A percentile compares a stretch with the other conserved stretches of the same genome.
These are phyloP conservation scores for Tubulanus polymorphus DNA, from an alignment of 2,888 invertebrate species.

Conservation along the genomic window DNA sequence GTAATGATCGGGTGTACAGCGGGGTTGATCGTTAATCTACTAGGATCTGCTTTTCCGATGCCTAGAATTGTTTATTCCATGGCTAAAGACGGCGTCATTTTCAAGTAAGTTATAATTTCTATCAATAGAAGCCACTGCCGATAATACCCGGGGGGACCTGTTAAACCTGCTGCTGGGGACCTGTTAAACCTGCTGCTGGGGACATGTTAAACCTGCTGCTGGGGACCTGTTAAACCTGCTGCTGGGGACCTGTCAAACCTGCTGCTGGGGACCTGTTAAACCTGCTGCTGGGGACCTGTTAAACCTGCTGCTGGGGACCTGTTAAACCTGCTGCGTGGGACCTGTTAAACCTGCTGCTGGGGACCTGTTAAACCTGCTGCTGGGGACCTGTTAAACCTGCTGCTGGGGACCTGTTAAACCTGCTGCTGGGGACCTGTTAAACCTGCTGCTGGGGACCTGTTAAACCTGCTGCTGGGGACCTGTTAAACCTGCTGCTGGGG, in stretches of 20 bases:
- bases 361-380: too few species aligned
- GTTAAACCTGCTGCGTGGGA: too few species aligned
- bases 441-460: too few species aligned
- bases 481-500: too few species aligned
- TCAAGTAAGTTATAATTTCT: slow-evolving; percentile 12
- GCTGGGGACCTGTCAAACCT: neutral
- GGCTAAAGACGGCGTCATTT: slow-evolving; percentile 81
- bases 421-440: too few species aligned
- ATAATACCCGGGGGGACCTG: too few species aligned
- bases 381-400: too few species aligned
- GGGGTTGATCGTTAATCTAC: slow-evolving; percentile 87
- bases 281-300: neutral
- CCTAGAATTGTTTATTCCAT: slow-evolving; percentile 72
- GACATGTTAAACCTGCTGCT: neutral
- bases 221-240: too few species aligned
- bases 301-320: neutral
- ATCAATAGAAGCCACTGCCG: neutral
- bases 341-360: too few species aligned
- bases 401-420: too few species aligned
- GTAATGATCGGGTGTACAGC: slow-evolving; percentile 87
- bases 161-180: neutral
- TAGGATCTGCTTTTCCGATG: slow-evolving; percentile 70
- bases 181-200: neutral
- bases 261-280: too few species aligned
- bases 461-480: too few species aligned